These are phyloP conservation scores for Thera obeliscata DNA, from an alignment of 2,888 invertebrate species.

Conservation along the genomic window DNA sequence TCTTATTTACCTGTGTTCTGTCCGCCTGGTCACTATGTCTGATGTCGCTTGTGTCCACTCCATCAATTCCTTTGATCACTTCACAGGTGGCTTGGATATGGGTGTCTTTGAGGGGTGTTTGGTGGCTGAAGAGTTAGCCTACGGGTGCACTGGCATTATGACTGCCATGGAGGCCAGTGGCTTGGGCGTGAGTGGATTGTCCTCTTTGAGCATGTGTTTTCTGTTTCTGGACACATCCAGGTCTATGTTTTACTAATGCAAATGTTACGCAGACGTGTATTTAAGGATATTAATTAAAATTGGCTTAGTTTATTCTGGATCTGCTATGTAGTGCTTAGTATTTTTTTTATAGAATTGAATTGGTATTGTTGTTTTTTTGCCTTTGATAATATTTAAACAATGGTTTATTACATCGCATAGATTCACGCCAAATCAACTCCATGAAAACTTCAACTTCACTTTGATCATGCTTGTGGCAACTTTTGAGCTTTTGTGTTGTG, in stretches of 20 bases:
- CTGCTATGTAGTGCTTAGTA: background rate
- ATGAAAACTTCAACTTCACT: constrained; percentile 25
- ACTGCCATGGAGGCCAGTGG: constrained; percentile 96
- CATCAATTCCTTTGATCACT: constrained; percentile 36
- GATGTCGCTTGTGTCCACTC: constrained; percentile 15
- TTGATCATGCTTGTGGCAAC: constrained; percentile 7
- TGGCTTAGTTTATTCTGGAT: background rate
- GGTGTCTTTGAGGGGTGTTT: constrained; percentile 91
- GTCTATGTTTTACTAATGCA: background rate
- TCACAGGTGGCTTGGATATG: constrained; percentile 90
- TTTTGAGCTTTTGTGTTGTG: background rate
- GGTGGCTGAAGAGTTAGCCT: constrained; percentile 95
- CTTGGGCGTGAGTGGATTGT: constrained; percentile 87
- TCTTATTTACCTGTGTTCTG: background rate
- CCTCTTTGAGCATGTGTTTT: constrained; percentile 12
- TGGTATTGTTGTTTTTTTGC: background rate
- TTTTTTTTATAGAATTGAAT: background rate
- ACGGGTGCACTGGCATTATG: constrained; percentile 96
- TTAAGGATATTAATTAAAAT: background rate
- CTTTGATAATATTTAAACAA: background rate
- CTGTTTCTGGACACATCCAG: background rate
- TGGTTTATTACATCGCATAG: constrained; percentile 7
- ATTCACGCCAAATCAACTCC: constrained; percentile 2
- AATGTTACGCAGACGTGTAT: background rate
- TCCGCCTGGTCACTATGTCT: background rate